phyloP scores from a whole-genome alignment of 2,113 vertebrate genomes.

The Merops nubicus region DNA sequence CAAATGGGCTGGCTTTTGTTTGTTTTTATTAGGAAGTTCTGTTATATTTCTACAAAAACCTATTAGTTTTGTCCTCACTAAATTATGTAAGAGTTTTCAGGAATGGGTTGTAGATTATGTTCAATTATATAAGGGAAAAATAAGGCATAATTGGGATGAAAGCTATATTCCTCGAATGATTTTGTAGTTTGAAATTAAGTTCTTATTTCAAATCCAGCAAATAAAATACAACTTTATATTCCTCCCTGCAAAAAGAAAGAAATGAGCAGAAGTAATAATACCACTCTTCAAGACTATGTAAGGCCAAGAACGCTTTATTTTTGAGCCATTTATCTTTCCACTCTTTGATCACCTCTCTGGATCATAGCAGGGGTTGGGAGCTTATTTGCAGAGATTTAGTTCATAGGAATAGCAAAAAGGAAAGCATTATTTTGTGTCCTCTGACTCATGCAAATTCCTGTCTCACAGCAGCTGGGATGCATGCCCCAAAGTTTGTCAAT shows the following conservation, averaged over 20 bases:
- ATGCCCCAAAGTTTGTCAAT: conserved; percentile 37
- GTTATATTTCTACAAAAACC: neutral
- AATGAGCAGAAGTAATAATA: neutral
- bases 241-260: neutral
- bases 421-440: neutral
- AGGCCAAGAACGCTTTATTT: neutral
- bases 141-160: neutral
- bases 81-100: neutral
- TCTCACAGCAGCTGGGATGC: neutral
- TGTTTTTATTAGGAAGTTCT: neutral
- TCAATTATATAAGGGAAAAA: neutral
- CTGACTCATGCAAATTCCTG: conserved; percentile 55
- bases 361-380: neutral
- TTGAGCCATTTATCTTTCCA: neutral
- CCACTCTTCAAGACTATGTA: neutral
- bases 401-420: neutral
- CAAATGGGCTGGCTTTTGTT: neutral
- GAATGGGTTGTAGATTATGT: neutral
- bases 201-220: neutral
- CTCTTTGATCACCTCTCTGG: neutral
- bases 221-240: neutral
- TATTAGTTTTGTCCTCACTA: neutral
- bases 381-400: neutral
- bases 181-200: neutral
- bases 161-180: neutral